A percentile compares a stretch with the other conserved stretches of the same genome.
Conservation (phyloP, 2,888 invertebrate species). For the Drosophila merina region DNA sequence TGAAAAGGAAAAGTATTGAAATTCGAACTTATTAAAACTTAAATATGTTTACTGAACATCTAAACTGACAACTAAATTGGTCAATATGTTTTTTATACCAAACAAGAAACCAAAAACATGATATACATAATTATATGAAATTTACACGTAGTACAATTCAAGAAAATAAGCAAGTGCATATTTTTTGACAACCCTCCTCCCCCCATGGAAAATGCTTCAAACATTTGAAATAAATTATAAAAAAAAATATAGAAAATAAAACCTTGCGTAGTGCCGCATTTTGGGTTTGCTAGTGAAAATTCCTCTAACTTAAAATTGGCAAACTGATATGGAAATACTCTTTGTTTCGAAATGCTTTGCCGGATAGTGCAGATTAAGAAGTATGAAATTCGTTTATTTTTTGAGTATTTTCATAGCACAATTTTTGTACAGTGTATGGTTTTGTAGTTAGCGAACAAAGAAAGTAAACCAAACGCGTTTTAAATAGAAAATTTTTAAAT, state of each 20-base stretch:
- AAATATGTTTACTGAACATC: conserved; percentile 66
- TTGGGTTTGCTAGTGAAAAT: conserved; percentile 32
- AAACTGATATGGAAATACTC: conserved; percentile 33
- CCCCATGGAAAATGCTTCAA: conserved; percentile 42
- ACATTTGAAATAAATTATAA: conserved; percentile 37
- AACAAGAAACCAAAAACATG: conserved; percentile 40
- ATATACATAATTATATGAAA: conserved; percentile 57
- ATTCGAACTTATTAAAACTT: conserved; percentile 74
- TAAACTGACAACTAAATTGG: conserved; percentile 48
- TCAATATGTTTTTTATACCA: conserved; percentile 75
- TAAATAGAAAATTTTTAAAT: conserved; percentile 76
- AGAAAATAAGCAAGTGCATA: conserved; percentile 61
- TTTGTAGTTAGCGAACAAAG: conserved; percentile 68
- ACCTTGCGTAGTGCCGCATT: conserved; percentile 62
- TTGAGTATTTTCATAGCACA: conserved; percentile 82
- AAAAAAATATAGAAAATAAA: conserved; percentile 32
- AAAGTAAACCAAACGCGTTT: conserved; percentile 57
- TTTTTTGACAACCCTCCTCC: conserved; percentile 53
- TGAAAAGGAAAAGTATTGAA: conserved; percentile 71
- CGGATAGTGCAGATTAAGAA: conserved; percentile 10
- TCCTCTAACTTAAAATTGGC: conserved; percentile 24
- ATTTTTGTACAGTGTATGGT: conserved; percentile 79
- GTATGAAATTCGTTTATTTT: conserved; percentile 70
- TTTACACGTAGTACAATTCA: conserved; percentile 77
- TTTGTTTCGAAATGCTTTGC: conserved; percentile 8